These are phyloP conservation scores for Orthosia incerta DNA, from an alignment of 2,888 invertebrate species.

Conservation along the genomic window DNA sequence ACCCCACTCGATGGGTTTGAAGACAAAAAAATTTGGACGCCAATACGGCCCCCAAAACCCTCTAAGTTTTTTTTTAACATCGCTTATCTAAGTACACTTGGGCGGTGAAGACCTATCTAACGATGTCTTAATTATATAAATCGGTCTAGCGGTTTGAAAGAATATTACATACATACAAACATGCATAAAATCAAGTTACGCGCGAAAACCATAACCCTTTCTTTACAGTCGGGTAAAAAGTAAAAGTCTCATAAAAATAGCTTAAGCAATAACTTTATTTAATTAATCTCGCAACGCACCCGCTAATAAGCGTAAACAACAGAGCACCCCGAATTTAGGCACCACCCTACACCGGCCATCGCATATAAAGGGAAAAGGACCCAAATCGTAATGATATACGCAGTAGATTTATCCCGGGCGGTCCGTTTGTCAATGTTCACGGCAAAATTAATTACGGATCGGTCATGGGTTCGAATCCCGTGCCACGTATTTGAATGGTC, in stretches of 20 bases:
- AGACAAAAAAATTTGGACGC: too few species aligned
- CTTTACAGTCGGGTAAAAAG: too few species aligned
- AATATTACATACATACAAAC: too few species aligned
- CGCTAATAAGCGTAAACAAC: conserved; percentile 60
- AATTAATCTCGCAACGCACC: conserved; percentile 52
- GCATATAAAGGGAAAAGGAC: conserved; percentile 58
- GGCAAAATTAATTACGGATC: conserved; percentile 84
- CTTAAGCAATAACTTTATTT: conserved; percentile 48
- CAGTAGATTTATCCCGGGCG: conserved; percentile 83
- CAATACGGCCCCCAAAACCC: too few species aligned
- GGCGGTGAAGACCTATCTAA: too few species aligned
- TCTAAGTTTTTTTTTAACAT: too few species aligned
- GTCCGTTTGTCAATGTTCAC: conserved; percentile 85
- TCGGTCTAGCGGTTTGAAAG: too few species aligned
- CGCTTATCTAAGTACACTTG: too few species aligned
- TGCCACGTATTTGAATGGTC: conserved; percentile 76
- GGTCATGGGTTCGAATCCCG: conserved; percentile 79
- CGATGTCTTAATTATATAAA: too few species aligned
- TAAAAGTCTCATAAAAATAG: conserved; percentile 18
- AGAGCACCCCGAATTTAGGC: conserved; percentile 30
- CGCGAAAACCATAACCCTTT: too few species aligned
- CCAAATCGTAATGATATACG: conserved; percentile 82
- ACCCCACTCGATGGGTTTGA: too few species aligned
- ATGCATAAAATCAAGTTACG: too few species aligned
- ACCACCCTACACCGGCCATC: conserved; percentile 41